Conservation (phyloP, 1,140 invertebrate species). For the Mylabris phalerata region DNA sequence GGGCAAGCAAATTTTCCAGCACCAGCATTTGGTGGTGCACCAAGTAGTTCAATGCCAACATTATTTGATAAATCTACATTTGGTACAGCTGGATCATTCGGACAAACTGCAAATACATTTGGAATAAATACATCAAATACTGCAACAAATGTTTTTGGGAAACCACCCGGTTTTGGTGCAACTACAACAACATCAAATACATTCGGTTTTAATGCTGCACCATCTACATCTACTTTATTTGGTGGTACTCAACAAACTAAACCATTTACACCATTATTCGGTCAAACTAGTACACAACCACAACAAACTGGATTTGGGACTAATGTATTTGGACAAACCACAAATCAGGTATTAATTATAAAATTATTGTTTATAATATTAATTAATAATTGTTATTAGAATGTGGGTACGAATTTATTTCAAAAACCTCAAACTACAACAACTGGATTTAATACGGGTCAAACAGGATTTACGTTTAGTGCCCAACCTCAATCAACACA, state of each 20-base stretch:
- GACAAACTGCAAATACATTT: slow-evolving; percentile 39
- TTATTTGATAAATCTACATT: slow-evolving; percentile 45
- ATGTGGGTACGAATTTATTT: slow-evolving; percentile 25
- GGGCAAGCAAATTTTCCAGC: slow-evolving; percentile 25
- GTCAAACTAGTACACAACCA: slow-evolving; percentile 52
- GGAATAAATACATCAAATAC: slow-evolving; percentile 25
- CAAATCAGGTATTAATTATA: slow-evolving; percentile 15
- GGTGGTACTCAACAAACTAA: slow-evolving; percentile 22
- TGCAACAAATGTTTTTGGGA: slow-evolving; percentile 39
- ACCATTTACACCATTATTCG: slow-evolving; percentile 53
- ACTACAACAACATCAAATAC: slow-evolving; percentile 19
- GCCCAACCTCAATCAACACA: slow-evolving; percentile 26
- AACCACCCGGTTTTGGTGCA: slow-evolving; percentile 37
- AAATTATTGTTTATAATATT: neutral
- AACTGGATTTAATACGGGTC: slow-evolving; percentile 21
- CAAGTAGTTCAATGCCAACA: slow-evolving; percentile 37
- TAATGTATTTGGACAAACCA: slow-evolving; percentile 17
- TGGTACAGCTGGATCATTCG: slow-evolving; percentile 32
- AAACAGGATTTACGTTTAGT: slow-evolving; percentile 26
- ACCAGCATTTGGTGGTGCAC: slow-evolving; percentile 27
- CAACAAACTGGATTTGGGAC: slow-evolving; percentile 23
- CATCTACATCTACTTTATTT: slow-evolving; percentile 23
- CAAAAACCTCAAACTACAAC: slow-evolving; percentile 31
- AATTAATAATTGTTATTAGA: slow-evolving; percentile 11
- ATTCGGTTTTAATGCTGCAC: slow-evolving; percentile 16